Evolutionary conservation across 2,113 vertebrate genomes (phyloP).

Genomic region (Hyperopisus bebe): DNA sequence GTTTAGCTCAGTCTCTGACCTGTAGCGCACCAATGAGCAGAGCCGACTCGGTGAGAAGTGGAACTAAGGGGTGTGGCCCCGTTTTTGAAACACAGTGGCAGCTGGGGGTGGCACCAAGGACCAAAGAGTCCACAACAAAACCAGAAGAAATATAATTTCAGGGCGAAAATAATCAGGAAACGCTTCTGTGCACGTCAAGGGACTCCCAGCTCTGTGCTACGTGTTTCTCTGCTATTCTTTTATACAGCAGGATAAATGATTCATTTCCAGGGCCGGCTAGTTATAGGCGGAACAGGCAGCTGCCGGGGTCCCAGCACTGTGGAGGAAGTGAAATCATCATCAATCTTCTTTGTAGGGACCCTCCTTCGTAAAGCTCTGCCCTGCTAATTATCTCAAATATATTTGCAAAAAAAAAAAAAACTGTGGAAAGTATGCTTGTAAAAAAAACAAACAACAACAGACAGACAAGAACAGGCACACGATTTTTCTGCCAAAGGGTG

Average conservation of each 20-base stretch:
- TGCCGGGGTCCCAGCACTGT: not conserved
- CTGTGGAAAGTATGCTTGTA: not conserved
- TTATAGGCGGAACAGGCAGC: not conserved
- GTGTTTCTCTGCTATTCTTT: not conserved
- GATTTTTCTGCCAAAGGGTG: not conserved
- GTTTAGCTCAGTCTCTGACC: not conserved
- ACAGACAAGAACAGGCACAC: not conserved
- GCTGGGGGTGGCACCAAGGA: not conserved
- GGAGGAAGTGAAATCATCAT: not conserved
- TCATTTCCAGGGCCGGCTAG: not conserved
- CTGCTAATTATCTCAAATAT: not conserved
- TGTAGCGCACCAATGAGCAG: not conserved
- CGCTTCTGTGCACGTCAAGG: not conserved
- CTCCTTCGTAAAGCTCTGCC: not conserved
- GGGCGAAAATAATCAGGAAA: not conserved
- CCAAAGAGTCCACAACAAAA: not conserved
- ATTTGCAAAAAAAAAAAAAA: not conserved
- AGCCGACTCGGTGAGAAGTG: not conserved
- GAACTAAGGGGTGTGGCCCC: not conserved
- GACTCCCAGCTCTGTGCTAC: not conserved
- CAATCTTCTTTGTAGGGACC: not conserved
- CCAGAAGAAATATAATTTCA: not conserved
- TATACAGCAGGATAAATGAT: not conserved
- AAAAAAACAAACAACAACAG: not conserved
- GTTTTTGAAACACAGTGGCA: not conserved